Percentiles rank a stretch among this genome's conserved stretches.
phyloP scores from a whole-genome alignment of 2,888 invertebrate genomes.

The Fragum whitleyi region DNA sequence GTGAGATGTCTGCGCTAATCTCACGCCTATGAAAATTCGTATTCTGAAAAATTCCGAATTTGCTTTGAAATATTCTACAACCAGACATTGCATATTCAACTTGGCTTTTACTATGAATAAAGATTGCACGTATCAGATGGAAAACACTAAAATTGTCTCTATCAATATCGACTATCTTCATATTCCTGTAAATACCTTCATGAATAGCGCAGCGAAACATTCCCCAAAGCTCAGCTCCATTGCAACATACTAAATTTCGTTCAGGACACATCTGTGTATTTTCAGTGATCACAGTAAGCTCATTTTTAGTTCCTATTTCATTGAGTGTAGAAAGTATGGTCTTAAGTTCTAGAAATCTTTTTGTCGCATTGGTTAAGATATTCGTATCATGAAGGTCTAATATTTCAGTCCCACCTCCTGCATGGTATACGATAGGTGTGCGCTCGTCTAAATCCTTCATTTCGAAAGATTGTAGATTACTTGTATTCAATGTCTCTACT shows the following conservation, averaged over 20 bases:
- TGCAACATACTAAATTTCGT: not conserved
- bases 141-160: not conserved
- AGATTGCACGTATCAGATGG: not conserved
- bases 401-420: not conserved
- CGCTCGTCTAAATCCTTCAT: not conserved
- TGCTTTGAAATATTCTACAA: not conserved
- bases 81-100: not conserved
- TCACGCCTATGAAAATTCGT: not conserved
- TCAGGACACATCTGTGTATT: not conserved
- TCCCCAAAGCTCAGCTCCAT: conserved; percentile 29
- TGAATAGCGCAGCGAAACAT: conserved; percentile 27
- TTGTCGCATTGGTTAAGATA: not conserved
- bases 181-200: conserved; percentile 11
- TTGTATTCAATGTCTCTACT: not conserved
- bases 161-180: conserved; percentile 15
- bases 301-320: not conserved
- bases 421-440: not conserved
- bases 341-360: not conserved
- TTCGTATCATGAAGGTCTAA: not conserved
- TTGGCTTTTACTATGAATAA: not conserved
- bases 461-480: not conserved
- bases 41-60: not conserved
- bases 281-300: conserved; percentile 8
- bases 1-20: not conserved
- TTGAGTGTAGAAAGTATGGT: not conserved